These are phyloP conservation scores for Hippoglossus hippoglossus DNA, from an alignment of 2,797 vertebrate species.

Conservation along the genomic window DNA sequence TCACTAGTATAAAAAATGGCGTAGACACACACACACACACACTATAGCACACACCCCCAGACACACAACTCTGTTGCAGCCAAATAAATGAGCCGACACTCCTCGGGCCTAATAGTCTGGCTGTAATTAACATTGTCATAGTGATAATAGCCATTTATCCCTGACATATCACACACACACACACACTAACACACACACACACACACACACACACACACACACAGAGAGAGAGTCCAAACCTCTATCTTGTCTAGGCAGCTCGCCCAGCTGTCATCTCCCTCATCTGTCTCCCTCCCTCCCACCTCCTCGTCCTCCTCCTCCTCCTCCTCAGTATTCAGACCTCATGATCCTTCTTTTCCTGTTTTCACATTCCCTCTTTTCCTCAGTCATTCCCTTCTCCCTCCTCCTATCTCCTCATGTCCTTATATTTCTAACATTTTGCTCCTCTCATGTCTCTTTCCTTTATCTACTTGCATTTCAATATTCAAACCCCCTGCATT, in stretches of 20 bases:
- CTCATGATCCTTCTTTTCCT: conserved; percentile 35
- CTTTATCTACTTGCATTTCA: conserved; percentile 7
- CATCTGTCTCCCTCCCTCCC: conserved; percentile 46
- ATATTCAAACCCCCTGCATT: background rate
- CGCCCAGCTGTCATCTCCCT: conserved; percentile 66
- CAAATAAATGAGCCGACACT: conserved; percentile 75
- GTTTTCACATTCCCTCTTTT: conserved; percentile 22
- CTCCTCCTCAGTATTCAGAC: conserved; percentile 46
- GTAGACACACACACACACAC: conserved; percentile 17
- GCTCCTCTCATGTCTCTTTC: conserved; percentile 3
- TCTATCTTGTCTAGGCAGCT: conserved; percentile 68
- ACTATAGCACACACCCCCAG: conserved; percentile 24
- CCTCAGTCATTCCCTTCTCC: background rate
- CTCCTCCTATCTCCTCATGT: conserved; percentile 2
- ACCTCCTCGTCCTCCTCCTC: conserved; percentile 12
- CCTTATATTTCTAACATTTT: background rate
- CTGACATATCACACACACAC: conserved; percentile 69
- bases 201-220: conserved; percentile 27
- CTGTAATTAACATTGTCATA: conserved; percentile 93
- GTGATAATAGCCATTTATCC: conserved; percentile 92
- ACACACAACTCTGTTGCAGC: conserved; percentile 51
- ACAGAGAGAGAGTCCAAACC: conserved; percentile 38
- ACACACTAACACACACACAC: conserved; percentile 22
- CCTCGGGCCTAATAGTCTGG: conserved; percentile 87
- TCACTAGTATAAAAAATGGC: conserved; percentile 23